Conservation (phyloP, 2,888 invertebrate species). For the Caenorhabditis virilis region DNA sequence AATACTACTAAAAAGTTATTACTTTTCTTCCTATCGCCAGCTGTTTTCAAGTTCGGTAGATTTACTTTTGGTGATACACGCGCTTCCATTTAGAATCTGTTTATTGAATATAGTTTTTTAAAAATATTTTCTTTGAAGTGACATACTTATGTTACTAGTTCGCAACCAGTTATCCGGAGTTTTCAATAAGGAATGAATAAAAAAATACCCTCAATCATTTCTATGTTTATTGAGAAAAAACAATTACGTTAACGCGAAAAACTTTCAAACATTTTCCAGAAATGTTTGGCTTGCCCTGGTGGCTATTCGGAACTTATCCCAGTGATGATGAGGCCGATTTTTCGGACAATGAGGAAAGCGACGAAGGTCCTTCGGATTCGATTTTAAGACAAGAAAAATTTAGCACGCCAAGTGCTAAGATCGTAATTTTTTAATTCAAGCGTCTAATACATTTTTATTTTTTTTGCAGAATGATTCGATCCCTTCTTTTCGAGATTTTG, state of each 20-base stretch:
- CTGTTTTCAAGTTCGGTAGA: no score
- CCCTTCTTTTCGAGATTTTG: no score
- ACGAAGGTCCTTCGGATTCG: not conserved
- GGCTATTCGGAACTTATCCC: not conserved
- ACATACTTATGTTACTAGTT: not conserved
- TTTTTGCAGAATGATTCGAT: no score
- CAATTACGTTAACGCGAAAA: not conserved
- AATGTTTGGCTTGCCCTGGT: not conserved
- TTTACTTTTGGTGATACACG: no score
- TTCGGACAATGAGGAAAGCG: not conserved
- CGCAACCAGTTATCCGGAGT: not conserved
- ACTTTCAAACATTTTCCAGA: not conserved
- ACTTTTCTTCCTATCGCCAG: no score
- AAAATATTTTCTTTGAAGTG: not conserved
- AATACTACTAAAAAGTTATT: no score
- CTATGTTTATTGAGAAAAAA: not conserved
- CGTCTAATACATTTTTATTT: no score
- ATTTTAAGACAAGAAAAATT: no score
- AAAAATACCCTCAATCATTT: not conserved
- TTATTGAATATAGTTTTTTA: not conserved
- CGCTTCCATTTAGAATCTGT: not conserved
- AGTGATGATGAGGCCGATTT: not conserved
- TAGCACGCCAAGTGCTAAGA: no score
- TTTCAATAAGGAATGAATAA: not conserved
- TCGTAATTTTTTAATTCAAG: no score